Evolutionary conservation across 2,888 invertebrate species (phyloP).

Genomic region (Limnephilus rhombicus): DNA sequence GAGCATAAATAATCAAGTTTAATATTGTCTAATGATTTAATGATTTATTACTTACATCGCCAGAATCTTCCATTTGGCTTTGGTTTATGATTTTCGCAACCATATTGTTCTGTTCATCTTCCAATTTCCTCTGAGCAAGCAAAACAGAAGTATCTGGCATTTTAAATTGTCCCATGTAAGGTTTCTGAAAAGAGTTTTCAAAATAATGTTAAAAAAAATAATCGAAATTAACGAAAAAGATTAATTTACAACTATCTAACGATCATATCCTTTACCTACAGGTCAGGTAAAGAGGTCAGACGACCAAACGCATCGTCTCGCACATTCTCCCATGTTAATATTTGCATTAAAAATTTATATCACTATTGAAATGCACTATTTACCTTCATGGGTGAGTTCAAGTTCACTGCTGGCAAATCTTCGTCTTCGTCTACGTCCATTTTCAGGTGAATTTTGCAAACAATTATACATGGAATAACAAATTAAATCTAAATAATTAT

Average conservation of each 20-base stretch:
- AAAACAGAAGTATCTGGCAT: conserved; percentile 55
- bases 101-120: conserved; percentile 51
- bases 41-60: conserved; percentile 31
- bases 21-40: too few species aligned
- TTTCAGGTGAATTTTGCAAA: not conserved
- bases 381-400: conserved; percentile 50
- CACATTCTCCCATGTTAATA: too few species aligned
- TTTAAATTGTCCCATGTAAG: not conserved
- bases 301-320: too few species aligned
- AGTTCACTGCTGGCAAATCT: conserved; percentile 50
- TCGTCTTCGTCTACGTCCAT: conserved; percentile 52
- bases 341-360: not conserved
- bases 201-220: not conserved
- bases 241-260: not conserved
- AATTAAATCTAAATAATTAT: not conserved
- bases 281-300: too few species aligned
- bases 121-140: conserved; percentile 54
- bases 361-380: not conserved
- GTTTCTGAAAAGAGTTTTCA: conserved; percentile 36
- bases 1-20: too few species aligned
- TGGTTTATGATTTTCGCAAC: conserved; percentile 35
- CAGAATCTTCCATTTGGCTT: conserved; percentile 11
- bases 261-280: too few species aligned
- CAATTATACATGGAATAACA: not conserved
- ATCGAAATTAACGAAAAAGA: not conserved